Percentiles rank a stretch among this genome's conserved stretches.
These are phyloP conservation scores for Incurvaria masculella DNA, from an alignment of 2,888 invertebrate species.

Conservation along the genomic window DNA sequence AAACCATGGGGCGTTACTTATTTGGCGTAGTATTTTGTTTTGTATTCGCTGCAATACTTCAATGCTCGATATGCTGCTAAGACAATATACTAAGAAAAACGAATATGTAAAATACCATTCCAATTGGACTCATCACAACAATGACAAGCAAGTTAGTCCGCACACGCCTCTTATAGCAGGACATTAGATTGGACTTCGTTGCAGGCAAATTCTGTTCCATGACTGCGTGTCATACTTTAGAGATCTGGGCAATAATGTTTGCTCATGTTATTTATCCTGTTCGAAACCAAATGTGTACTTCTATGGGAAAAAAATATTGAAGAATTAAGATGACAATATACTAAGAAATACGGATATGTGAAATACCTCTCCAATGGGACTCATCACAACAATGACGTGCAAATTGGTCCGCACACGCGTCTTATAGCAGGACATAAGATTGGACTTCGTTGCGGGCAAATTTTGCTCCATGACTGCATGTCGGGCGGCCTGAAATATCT, in stretches of 20 bases:
- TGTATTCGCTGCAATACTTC: too few species aligned
- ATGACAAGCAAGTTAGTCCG: constrained; percentile 80
- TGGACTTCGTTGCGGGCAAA: constrained; percentile 74
- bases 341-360: not conserved
- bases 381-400: constrained; percentile 73
- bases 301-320: too few species aligned
- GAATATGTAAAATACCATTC: constrained; percentile 47
- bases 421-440: constrained; percentile 81
- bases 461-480: constrained; percentile 72
- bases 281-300: too few species aligned
- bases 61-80: too few species aligned
- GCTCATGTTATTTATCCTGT: too few species aligned
- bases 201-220: constrained; percentile 71
- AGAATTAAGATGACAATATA: too few species aligned
- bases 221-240: constrained; percentile 66
- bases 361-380: constrained; percentile 71
- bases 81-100: too few species aligned
- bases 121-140: constrained; percentile 74
- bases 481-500: constrained; percentile 69
- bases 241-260: too few species aligned
- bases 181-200: constrained; percentile 82
- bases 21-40: too few species aligned
- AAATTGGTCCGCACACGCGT: constrained; percentile 75
- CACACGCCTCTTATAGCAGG: constrained; percentile 76
- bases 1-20: too few species aligned